phyloP scores from a whole-genome alignment of 2,888 invertebrate species.

The Tridacna gigas region DNA sequence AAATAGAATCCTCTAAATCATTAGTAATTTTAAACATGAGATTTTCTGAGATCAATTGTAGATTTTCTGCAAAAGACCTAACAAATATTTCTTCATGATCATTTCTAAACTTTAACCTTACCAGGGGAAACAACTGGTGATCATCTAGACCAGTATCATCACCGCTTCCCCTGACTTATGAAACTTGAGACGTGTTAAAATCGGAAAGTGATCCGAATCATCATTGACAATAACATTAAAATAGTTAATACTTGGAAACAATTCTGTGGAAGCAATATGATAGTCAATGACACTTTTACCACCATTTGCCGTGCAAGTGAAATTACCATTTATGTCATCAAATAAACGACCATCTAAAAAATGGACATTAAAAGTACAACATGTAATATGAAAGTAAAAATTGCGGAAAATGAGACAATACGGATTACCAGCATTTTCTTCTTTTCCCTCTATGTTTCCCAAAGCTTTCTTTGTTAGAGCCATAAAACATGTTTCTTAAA shows the following conservation, averaged over 20 bases:
- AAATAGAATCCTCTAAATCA: neutral
- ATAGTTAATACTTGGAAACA: neutral
- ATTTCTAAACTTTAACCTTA: neutral
- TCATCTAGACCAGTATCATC: neutral
- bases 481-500: too few relatives aligned
- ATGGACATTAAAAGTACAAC: too few relatives aligned
- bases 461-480: too few relatives aligned
- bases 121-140: neutral
- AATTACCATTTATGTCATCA: too few relatives aligned
- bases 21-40: neutral
- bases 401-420: too few relatives aligned
- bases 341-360: too few relatives aligned
- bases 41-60: neutral
- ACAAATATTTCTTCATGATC: neutral
- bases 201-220: neutral
- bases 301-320: constrained; percentile 2
- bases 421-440: too few relatives aligned
- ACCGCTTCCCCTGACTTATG: neutral
- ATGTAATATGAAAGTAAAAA: too few relatives aligned
- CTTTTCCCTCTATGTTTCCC: too few relatives aligned
- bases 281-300: constrained; percentile 2
- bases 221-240: neutral
- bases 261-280: neutral
- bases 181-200: neutral
- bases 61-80: neutral